These are phyloP conservation scores for Yponomeuta plumbellus DNA, from an alignment of 2,888 invertebrate genomes.

Conservation along the genomic window DNA sequence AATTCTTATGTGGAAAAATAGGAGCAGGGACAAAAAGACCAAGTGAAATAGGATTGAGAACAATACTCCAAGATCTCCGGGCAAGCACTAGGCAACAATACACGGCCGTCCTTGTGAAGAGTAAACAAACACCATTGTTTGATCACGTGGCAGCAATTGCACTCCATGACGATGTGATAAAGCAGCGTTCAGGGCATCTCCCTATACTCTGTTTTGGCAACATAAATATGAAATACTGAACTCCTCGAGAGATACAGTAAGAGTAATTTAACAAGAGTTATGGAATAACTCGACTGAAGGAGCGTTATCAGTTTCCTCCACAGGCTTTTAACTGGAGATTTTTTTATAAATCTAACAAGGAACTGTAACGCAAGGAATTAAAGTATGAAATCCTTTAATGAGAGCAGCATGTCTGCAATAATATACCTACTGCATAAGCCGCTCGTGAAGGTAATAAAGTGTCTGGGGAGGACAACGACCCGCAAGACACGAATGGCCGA, in stretches of 20 bases:
- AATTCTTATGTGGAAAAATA: too few species aligned
- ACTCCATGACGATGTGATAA: constrained; percentile 59
- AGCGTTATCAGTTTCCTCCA: neutral
- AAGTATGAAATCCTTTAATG: constrained; percentile 43
- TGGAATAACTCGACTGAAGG: neutral
- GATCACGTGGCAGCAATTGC: constrained; percentile 50
- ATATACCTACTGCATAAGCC: constrained; percentile 53
- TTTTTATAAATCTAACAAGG: neutral
- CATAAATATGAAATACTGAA: constrained; percentile 24
- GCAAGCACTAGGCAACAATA: constrained; percentile 11
- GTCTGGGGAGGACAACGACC: constrained; percentile 68
- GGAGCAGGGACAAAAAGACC: too few species aligned
- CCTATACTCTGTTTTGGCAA: constrained; percentile 36
- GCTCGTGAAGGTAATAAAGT: constrained; percentile 66
- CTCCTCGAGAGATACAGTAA: neutral
- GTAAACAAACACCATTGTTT: constrained; percentile 67
- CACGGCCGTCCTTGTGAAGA: constrained; percentile 49
- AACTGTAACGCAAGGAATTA: constrained; percentile 25
- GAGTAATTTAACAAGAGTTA: neutral
- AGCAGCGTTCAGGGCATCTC: constrained; percentile 46
- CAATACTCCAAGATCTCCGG: neutral
- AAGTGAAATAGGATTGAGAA: too few species aligned
- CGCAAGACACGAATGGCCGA: constrained; percentile 34
- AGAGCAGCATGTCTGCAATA: constrained; percentile 59
- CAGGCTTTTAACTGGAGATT: neutral